Evolutionary conservation across 2,797 vertebrate species (phyloP).

Genomic region (Carcharodon carcharias): DNA sequence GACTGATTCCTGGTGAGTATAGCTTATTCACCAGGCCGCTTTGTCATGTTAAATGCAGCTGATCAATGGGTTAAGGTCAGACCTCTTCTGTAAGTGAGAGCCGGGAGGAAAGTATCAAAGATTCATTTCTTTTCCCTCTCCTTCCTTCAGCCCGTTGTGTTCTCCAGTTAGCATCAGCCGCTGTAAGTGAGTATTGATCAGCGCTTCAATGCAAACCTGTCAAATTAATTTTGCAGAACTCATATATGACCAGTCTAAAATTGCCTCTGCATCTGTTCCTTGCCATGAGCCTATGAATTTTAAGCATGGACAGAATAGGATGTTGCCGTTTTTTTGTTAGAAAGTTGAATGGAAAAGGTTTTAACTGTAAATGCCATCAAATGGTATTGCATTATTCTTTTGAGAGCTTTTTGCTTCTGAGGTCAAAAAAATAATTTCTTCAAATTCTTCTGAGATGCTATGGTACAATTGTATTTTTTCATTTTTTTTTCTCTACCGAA

Average conservation of each 20-base stretch:
- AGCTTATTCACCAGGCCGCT: slow-evolving; percentile 69
- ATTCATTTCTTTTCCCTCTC: slow-evolving; percentile 98
- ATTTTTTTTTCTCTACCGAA: background rate
- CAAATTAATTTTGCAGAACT: slow-evolving; percentile 99
- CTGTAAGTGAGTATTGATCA: slow-evolving; percentile 99
- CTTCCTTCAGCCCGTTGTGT: slow-evolving; percentile 87
- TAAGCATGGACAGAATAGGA: slow-evolving; percentile 87
- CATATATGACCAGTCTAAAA: slow-evolving; percentile 93
- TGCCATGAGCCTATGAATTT: slow-evolving; percentile 87
- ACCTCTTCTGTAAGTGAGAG: slow-evolving; percentile 90
- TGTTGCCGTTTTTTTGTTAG: slow-evolving; percentile 71
- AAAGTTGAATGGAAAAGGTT: slow-evolving; percentile 79
- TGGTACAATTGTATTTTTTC: background rate
- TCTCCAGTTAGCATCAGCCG: slow-evolving; percentile 94
- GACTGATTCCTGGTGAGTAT: slow-evolving; percentile 72
- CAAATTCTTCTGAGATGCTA: slow-evolving; percentile 30
- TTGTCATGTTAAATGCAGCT: slow-evolving; percentile 90
- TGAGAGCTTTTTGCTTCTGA: slow-evolving; percentile 66
- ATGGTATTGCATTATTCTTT: slow-evolving; percentile 73
- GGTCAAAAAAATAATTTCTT: slow-evolving; percentile 79
- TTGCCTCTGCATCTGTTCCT: slow-evolving; percentile 84
- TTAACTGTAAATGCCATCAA: slow-evolving; percentile 76
- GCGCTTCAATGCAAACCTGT: slow-evolving; percentile 99
- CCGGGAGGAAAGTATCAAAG: slow-evolving; percentile 88
- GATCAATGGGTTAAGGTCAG: slow-evolving; percentile 85